These are phyloP conservation scores for Burhinus oedicnemus DNA, from an alignment of 2,113 vertebrate genomes.

Conservation along the genomic window DNA sequence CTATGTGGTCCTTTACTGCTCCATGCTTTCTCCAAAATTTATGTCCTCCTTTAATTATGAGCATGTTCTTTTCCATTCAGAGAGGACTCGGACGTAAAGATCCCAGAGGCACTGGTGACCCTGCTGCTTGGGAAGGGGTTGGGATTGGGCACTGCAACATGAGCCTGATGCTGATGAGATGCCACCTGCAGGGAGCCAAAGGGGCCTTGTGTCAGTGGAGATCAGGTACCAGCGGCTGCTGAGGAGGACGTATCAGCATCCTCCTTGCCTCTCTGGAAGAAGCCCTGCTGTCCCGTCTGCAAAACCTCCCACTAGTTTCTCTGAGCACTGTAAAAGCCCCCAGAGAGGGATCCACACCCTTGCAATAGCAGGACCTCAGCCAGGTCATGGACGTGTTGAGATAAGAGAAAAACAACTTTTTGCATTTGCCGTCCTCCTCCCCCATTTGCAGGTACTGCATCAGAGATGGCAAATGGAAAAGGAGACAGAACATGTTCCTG, in stretches of 20 bases:
- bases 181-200: conserved; percentile 34
- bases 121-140: conserved; percentile 63
- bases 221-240: neutral
- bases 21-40: neutral
- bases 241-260: neutral
- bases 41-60: neutral
- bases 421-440: neutral
- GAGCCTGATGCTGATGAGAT: conserved; percentile 64
- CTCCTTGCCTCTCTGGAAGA: conserved; percentile 20
- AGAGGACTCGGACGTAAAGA: conserved; percentile 45
- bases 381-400: conserved; percentile 43
- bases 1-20: neutral
- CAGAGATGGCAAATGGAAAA: conserved; percentile 80
- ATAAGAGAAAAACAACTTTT: neutral
- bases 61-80: neutral
- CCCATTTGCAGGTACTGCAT: conserved; percentile 70
- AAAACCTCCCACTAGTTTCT: conserved; percentile 9
- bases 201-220: conserved; percentile 26
- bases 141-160: conserved; percentile 64
- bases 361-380: conserved; percentile 79
- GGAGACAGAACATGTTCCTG: conserved; percentile 80
- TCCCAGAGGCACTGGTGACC: conserved; percentile 59
- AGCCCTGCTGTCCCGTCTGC: neutral
- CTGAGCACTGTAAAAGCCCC: neutral
- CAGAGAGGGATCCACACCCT: conserved; percentile 70